Evolutionary conservation across 2,888 invertebrate species (phyloP).

Genomic region (Cryptocheilus praepositus): DNA sequence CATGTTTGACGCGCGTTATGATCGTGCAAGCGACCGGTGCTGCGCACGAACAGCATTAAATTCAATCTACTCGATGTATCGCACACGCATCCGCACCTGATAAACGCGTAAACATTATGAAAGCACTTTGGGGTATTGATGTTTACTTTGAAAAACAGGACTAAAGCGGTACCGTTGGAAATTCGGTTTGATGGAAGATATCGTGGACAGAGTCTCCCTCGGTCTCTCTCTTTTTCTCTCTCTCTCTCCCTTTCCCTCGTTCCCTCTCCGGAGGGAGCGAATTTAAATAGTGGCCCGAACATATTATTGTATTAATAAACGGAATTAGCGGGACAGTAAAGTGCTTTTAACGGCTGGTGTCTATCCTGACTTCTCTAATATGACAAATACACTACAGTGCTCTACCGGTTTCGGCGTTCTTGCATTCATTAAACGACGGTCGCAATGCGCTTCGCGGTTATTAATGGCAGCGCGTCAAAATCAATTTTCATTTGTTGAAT

Average conservation of each 20-base stretch:
- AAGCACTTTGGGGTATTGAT: constrained; percentile 45
- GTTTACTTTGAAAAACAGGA: constrained; percentile 51
- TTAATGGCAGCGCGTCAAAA: constrained; percentile 71
- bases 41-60: constrained; percentile 35
- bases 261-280: constrained; percentile 1
- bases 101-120: constrained; percentile 51
- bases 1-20: neutral
- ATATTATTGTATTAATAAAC: constrained; percentile 68
- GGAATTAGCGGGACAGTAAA: constrained; percentile 71
- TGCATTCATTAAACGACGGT: constrained; percentile 71
- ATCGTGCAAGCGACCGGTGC: too few relatives aligned
- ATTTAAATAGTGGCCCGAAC: constrained; percentile 54
- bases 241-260: too few relatives aligned
- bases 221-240: neutral
- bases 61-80: constrained; percentile 51
- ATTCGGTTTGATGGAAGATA: constrained; percentile 34
- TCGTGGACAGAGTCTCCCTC: constrained; percentile 31
- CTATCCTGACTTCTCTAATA: constrained; percentile 67
- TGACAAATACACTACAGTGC: constrained; percentile 64
- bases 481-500: constrained; percentile 73
- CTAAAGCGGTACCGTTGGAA: constrained; percentile 41
- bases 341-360: constrained; percentile 71
- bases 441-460: constrained; percentile 64
- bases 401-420: constrained; percentile 59
- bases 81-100: constrained; percentile 41